Base-by-base conservation (phyloP, 2,113 vertebrate species). In the Ascaphus truei region DNA sequence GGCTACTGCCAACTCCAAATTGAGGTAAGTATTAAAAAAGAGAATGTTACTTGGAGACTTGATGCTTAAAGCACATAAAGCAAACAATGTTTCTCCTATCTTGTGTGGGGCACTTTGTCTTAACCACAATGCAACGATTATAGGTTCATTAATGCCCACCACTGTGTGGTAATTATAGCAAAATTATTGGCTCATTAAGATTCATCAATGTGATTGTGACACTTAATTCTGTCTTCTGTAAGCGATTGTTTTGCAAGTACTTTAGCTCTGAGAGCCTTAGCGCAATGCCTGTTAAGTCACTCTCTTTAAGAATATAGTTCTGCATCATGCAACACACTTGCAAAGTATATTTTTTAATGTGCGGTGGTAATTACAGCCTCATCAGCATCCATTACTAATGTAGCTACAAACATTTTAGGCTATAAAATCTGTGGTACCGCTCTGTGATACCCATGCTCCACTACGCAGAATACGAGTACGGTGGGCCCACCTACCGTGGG, bases 131-230 rank as follows among this genome's bases (percentile, higher is more conserved):
- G 45, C 22, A 51, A 47, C 39, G 36, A 69, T 69, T 69, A 69
- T 16, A 69, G 43, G 26, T 59, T 25, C 55, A 59, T 60, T 69
- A 69, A 50, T 43, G 51, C 22, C 26, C 43, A 22, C 56, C 66
- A 20, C 56, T 59, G 51, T 69, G 55, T 59, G 56, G 55, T 56
- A 50, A 50, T 50, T 60, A 69, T 59, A 60, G 39, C 52, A 67
- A 45, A 43, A 59, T 58, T 58, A 68, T 18, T 47, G 48, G 36
- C 63, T 66, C 50, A 66, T 66, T 66, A 66, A 66, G 63, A 39
- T 57, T 68, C 64, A 33, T 48, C 58, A 68, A 34, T 59, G 55
- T 59, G 59, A 59, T 47, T 33, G 66, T 69, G 39, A 48, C 41
- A 51, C 30, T 60, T 69, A 37, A 37, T 66, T 66, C 50, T 31